Percentiles rank a stretch among this genome's conserved stretches.
Conservation (phyloP, 2,888 invertebrate genomes). For the Parapristionchus giblindavisi region DNA sequence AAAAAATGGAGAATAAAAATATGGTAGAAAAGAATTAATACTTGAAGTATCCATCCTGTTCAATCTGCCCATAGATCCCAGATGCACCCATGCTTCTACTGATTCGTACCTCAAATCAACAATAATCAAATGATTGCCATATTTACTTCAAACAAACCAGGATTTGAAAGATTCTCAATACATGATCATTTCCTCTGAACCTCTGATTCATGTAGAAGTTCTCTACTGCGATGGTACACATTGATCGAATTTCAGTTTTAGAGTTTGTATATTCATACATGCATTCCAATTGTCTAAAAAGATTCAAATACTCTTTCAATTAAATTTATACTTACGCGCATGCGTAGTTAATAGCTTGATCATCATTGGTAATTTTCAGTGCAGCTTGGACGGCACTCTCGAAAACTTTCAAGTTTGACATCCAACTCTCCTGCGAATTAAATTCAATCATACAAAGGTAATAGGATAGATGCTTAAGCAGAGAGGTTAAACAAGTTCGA, state of each 20-base stretch:
- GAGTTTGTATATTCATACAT: not conserved
- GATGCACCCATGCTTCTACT: slow-evolving; percentile 12
- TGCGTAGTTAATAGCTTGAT: slow-evolving; percentile 32
- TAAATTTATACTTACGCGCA: slow-evolving; percentile 9
- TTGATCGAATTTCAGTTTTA: not conserved
- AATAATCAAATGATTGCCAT: not conserved
- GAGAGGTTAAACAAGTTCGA: no score
- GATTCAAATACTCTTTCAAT: not conserved
- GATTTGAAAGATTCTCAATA: slow-evolving; percentile 31
- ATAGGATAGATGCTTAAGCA: no score
- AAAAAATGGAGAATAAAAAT: not conserved
- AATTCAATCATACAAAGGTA: no score
- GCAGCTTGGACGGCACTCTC: not conserved
- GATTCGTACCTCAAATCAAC: slow-evolving; percentile 20
- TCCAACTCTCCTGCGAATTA: no score
- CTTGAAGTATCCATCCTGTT: slow-evolving; percentile 24
- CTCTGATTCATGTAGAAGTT: slow-evolving; percentile 7
- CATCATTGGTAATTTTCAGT: not conserved
- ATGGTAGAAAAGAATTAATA: not conserved
- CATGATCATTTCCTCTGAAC: slow-evolving; percentile 35
- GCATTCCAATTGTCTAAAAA: slow-evolving; percentile 30
- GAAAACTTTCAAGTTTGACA: slow-evolving; percentile 17
- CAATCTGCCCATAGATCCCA: slow-evolving; percentile 25
- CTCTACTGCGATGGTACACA: slow-evolving; percentile 22
- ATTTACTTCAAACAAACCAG: not conserved